Conservation (phyloP, 2,797 vertebrate species). For the Pygocentrus nattereri region DNA sequence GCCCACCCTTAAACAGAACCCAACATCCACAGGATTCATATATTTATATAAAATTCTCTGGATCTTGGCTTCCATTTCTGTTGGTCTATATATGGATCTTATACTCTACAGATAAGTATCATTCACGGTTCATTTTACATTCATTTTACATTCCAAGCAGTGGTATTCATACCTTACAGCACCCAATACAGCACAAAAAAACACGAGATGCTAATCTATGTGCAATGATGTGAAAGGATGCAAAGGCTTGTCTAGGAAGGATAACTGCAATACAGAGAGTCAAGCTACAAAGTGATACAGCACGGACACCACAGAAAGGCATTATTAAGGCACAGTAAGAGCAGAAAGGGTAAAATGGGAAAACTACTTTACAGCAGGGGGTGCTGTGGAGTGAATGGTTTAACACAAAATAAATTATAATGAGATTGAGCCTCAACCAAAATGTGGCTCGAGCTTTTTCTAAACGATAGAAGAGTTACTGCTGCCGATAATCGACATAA, state of each 20-base stretch:
- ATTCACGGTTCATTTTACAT: constrained; percentile 65
- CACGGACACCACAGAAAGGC: constrained; percentile 14
- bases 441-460: constrained; percentile 17
- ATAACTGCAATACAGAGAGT: neutral
- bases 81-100: neutral
- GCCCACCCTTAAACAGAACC: too few relatives aligned
- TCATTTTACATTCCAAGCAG: constrained; percentile 62
- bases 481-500: neutral
- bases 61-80: too few relatives aligned
- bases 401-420: neutral
- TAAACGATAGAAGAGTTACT: constrained; percentile 1
- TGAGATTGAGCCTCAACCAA: neutral
- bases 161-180: constrained; percentile 54
- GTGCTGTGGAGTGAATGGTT: constrained; percentile 23
- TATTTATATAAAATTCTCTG: neutral
- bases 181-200: neutral
- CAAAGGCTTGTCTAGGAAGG: neutral
- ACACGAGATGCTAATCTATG: neutral
- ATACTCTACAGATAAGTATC: neutral
- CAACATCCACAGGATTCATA: too few relatives aligned
- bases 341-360: neutral
- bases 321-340: neutral
- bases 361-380: constrained; percentile 48
- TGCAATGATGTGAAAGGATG: neutral
- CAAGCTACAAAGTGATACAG: neutral